phyloP scores from a whole-genome alignment of 2,888 invertebrate genomes.

The Podotricha telesiphe region DNA sequence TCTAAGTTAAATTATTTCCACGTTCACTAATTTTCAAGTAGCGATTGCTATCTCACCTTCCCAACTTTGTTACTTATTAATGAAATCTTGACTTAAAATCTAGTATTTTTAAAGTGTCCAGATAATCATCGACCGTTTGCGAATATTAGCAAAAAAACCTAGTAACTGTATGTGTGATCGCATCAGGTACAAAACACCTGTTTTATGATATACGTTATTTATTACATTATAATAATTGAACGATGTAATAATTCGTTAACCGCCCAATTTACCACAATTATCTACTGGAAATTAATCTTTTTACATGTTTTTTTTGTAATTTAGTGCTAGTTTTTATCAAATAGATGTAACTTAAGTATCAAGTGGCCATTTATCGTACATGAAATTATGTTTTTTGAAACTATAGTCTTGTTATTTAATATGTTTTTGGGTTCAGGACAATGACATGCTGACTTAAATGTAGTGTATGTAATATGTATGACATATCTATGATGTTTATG shows the following conservation, averaged over 20 bases:
- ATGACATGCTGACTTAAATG: not conserved
- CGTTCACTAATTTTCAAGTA: not conserved
- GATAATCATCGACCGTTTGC: conserved; percentile 27
- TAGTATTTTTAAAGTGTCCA: conserved; percentile 17
- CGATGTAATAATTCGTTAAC: conserved; percentile 28
- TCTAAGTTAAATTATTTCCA: conserved; percentile 4
- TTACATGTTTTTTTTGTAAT: conserved; percentile 17
- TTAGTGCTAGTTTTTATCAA: conserved; percentile 13
- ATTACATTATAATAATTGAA: conserved; percentile 24
- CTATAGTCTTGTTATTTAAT: not conserved
- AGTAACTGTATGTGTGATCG: conserved; percentile 11
- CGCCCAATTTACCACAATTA: conserved; percentile 26
- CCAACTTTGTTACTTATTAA: not conserved
- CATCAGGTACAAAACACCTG: conserved; percentile 26
- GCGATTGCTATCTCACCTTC: conserved; percentile 5
- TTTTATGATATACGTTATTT: conserved; percentile 21
- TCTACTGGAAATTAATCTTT: conserved; percentile 15
- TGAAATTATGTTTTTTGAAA: not conserved
- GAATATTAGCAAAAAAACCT: conserved; percentile 14
- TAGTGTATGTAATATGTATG: not conserved
- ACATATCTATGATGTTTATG: not conserved
- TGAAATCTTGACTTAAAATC: conserved; percentile 10
- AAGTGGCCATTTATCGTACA: not conserved
- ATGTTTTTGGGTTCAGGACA: not conserved
- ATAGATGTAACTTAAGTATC: not conserved